Base-by-base conservation (phyloP, 2,797 vertebrate genomes). In the Intellagama lesueurii region DNA sequence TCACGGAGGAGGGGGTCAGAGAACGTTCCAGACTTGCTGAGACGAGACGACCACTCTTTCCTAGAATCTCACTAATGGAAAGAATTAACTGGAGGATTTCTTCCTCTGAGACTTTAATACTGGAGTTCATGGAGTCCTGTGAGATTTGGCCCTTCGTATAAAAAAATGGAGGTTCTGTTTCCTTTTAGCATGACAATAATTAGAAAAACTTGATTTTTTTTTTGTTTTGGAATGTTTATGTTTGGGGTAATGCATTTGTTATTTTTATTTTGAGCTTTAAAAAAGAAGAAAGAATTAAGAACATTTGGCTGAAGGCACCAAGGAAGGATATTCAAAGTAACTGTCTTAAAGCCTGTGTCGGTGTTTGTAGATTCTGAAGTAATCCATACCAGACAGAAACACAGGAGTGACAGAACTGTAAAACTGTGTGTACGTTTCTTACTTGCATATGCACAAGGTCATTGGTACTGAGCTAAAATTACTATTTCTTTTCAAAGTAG, bases 221-320 rank as follows among this genome's bases (percentile, higher is more conserved):
- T 83, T 79, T 49, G 52, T 56, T 56, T 56, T 70, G 81, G 80
- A 86, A 77, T 86, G 47, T 87, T 86, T 56, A 83, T 72, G 30
- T 87, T 83, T 83, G 30, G 47, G 72, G 52, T 26, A 90, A 82
- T 24, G 8, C 17, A 52, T 76, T 16, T 83, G 52, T 83, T 22
- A 0, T 69, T 87, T 83, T 81, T 47, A 19, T 83, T 70, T 60
- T 72, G 68, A 83, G 52, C n/a, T 32, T 78, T 52, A 44, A 47
- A 26, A 47, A 68, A 70, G 7, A 30, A 73, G 68, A 26, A 83
- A 76, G 24, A 79, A 81, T 14, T 40, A 56, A 68, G 72, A 87
- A 78, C 66, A 78, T 90, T 83, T 90, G 75, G 85, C 81, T 80
- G 35, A 79, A 80, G 52, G n/a, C 81, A 64, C 75, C 24, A 44